A percentile compares a stretch with the other conserved stretches of the same genome.
Evolutionary conservation across 1,140 invertebrate species (phyloP).

Genomic region (Muscidifurax raptorellus): DNA sequence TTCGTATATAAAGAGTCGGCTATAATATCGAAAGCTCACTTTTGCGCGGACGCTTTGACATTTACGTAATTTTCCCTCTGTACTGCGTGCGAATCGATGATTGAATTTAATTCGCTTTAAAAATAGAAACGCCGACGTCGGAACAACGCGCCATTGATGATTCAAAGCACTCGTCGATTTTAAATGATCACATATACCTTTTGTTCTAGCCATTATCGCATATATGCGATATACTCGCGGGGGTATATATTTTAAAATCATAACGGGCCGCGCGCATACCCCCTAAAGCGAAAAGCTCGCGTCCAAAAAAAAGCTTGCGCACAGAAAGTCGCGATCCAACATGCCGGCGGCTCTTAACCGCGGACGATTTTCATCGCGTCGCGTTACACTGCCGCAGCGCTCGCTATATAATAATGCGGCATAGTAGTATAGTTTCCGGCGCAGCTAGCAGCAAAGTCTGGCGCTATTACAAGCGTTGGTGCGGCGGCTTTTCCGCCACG

Average conservation of each 20-base stretch:
- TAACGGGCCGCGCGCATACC: neutral
- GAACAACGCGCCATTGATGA: neutral
- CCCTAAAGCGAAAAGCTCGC: neutral
- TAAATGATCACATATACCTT: no score
- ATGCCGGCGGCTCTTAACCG: neutral
- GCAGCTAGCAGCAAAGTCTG: neutral
- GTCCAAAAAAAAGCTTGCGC: neutral
- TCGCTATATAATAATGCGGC: neutral
- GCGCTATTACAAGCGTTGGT: conserved; percentile 7
- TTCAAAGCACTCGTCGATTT: neutral
- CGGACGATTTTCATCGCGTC: conserved; percentile 25
- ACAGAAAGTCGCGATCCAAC: neutral
- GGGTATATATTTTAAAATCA: neutral
- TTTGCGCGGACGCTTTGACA: neutral
- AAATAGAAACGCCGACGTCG: neutral
- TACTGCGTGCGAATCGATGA: neutral
- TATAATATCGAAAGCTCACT: neutral
- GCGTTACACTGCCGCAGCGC: neutral
- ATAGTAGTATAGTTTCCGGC: neutral
- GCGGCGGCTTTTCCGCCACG: conserved; percentile 20
- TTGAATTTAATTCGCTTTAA: conserved; percentile 9
- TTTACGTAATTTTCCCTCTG: conserved; percentile 10
- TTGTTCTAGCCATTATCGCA: no score
- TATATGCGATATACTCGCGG: no score
- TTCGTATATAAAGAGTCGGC: neutral